These are phyloP conservation scores for Hoplodrina ambigua DNA, from an alignment of 2,888 invertebrate species.

Conservation along the genomic window DNA sequence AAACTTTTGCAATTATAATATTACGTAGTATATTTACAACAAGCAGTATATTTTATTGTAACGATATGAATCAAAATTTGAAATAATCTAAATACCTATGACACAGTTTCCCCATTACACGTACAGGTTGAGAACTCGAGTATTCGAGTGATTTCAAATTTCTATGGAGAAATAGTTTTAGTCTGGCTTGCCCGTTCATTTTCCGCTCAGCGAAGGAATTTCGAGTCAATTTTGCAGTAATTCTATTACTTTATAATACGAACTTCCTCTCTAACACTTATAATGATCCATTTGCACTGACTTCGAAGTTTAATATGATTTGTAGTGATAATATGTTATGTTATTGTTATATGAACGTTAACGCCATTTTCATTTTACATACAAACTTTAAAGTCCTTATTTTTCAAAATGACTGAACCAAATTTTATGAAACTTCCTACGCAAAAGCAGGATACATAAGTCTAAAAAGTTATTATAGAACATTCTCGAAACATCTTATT, in stretches of 20 bases:
- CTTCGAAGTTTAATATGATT: slow-evolving; percentile 6
- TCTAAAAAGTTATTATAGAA: too few relatives aligned
- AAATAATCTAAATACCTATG: neutral
- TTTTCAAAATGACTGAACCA: too few relatives aligned
- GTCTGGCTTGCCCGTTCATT: slow-evolving; percentile 62
- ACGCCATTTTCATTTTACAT: too few relatives aligned
- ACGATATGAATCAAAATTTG: neutral
- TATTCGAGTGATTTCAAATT: slow-evolving; percentile 44
- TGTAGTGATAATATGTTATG: neutral
- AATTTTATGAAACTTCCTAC: too few relatives aligned
- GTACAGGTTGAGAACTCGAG: slow-evolving; percentile 19
- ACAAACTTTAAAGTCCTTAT: too few relatives aligned
- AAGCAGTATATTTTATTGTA: too few relatives aligned
- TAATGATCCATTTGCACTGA: slow-evolving; percentile 32
- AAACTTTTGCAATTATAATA: too few relatives aligned
- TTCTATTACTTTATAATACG: slow-evolving; percentile 54
- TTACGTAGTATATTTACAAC: too few relatives aligned
- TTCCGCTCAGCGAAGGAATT: slow-evolving; percentile 63
- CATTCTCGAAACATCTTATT: too few relatives aligned
- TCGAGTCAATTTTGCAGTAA: slow-evolving; percentile 59
- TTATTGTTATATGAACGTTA: slow-evolving; percentile 1
- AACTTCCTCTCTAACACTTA: slow-evolving; percentile 45
- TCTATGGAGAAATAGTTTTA: slow-evolving; percentile 55
- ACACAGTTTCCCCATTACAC: slow-evolving; percentile 5
- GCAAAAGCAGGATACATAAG: too few relatives aligned